Evolutionary conservation across 2,797 vertebrate genomes (phyloP).

Genomic region (Aselliscus stoliczkanus): DNA sequence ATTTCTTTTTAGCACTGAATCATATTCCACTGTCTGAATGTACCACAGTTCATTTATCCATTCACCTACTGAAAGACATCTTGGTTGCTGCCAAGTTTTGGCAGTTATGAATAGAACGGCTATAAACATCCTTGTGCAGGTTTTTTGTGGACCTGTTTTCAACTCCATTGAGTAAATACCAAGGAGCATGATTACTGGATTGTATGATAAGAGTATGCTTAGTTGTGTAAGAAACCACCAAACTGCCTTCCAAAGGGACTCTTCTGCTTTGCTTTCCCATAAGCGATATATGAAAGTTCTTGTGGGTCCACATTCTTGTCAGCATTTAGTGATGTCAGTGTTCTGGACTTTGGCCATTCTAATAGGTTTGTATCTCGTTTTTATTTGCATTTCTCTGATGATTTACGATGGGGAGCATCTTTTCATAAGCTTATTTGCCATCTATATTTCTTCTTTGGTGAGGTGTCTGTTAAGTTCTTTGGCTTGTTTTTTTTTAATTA

Average conservation of each 20-base stretch:
- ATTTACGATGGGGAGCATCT: background rate
- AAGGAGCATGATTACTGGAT: background rate
- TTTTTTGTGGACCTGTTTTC: background rate
- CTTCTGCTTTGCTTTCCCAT: background rate
- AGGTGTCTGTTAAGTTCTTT: background rate
- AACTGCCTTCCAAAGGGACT: background rate
- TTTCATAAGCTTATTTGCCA: background rate
- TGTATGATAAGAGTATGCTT: background rate
- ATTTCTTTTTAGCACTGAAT: background rate
- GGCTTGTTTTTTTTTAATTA: background rate
- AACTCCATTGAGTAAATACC: background rate
- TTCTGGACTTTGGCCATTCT: background rate
- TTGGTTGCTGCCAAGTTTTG: background rate
- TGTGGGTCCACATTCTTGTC: background rate
- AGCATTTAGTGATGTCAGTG: background rate
- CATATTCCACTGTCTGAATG: background rate
- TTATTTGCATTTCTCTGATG: background rate
- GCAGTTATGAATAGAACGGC: background rate
- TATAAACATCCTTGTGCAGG: background rate
- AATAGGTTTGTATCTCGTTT: background rate
- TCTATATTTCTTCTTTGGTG: background rate
- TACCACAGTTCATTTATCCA: background rate
- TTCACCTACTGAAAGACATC: background rate
- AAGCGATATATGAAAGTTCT: background rate
- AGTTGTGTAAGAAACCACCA: background rate